Base-by-base conservation (phyloP, 1,140 invertebrate genomes). In the Grapholita molesta region DNA sequence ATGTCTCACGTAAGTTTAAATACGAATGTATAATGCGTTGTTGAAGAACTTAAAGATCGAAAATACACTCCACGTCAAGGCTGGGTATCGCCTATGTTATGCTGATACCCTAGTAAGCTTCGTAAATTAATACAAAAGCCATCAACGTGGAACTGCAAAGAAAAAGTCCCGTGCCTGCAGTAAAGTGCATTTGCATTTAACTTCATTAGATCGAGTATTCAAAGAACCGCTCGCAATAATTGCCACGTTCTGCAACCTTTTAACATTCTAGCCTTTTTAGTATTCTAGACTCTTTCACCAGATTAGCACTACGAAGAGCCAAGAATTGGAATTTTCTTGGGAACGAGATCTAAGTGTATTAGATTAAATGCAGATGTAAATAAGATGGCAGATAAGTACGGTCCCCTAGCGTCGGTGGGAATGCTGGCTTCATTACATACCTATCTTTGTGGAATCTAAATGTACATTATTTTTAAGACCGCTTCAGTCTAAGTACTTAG, bases 251-350 rank as follows among this genome's bases (percentile, higher is more conserved):
- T 30, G 5, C 12, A 28, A 30, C 23, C 25, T 30, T 61, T 48
- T 48, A 48, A 12, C 15, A 18, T 15, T 61, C 6, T 28, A 28
- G 25, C 3, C 55, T 30, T 32, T 30, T 61, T 61, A 61, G 55
- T 61, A 61, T 61, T 61, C 55, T n/a, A 25, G 55, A 28, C 55
- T 61, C 25, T 11, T 61, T 61, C 24, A 7, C 55, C 9, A 61
- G 55, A 25, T 48, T 48, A 48, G 15, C 42, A 15, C 12, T 12
- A 21, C 12, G 7, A 18, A 48, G 12, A n/a, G 15, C 15, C 15
- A 15, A 18, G 12, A 18, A 18, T 15, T 21, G 18, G 42, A 12
- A 48, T 48, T 48, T 21, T 48, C 18, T 21, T 48, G 15, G 42
- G 15, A 48, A 48, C 8, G 42, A 48, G 42, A 48, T 48, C 42